Evolutionary conservation across 2,888 invertebrate genomes (phyloP).

Genomic region (Drosophila neonasuta): DNA sequence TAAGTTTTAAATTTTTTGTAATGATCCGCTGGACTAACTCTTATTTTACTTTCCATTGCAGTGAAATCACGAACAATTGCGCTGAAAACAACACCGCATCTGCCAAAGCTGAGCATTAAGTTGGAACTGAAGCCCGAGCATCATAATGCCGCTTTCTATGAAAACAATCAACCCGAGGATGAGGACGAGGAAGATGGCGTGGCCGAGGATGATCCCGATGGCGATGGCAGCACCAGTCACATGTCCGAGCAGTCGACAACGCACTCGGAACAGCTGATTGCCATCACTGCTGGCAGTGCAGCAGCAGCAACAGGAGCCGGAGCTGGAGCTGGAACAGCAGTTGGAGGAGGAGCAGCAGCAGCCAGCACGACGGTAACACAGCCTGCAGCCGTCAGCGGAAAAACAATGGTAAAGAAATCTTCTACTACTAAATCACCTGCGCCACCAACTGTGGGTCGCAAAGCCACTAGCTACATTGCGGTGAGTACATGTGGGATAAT

Average conservation of each 20-base stretch:
- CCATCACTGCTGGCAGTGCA: background rate
- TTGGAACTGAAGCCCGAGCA: constrained; percentile 81
- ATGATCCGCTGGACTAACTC: background rate
- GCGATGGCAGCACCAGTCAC: constrained; percentile 79
- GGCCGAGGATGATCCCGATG: constrained; percentile 66
- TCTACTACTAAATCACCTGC: constrained; percentile 80
- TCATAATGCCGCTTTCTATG: constrained; percentile 79
- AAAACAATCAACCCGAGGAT: constrained; percentile 72
- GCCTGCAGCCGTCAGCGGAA: constrained; percentile 39
- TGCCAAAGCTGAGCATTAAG: constrained; percentile 80
- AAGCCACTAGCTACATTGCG: constrained; percentile 86
- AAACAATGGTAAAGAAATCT: constrained; percentile 80
- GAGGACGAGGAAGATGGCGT: constrained; percentile 76
- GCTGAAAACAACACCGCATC: constrained; percentile 78
- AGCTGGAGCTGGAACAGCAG: background rate
- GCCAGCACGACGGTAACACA: constrained; percentile 41
- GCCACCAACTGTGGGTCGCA: constrained; percentile 84
- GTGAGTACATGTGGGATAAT: constrained; percentile 81
- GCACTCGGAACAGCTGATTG: constrained; percentile 55
- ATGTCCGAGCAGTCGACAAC: constrained; percentile 66
- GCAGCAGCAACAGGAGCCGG: background rate
- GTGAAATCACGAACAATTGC: constrained; percentile 79
- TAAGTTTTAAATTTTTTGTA: constrained; percentile 12
- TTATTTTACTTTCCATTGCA: constrained; percentile 11
- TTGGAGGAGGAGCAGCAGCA: constrained; percentile 3